These are phyloP conservation scores for Drosophila percnosoma DNA, from an alignment of 2,888 invertebrate genomes.

Conservation along the genomic window DNA sequence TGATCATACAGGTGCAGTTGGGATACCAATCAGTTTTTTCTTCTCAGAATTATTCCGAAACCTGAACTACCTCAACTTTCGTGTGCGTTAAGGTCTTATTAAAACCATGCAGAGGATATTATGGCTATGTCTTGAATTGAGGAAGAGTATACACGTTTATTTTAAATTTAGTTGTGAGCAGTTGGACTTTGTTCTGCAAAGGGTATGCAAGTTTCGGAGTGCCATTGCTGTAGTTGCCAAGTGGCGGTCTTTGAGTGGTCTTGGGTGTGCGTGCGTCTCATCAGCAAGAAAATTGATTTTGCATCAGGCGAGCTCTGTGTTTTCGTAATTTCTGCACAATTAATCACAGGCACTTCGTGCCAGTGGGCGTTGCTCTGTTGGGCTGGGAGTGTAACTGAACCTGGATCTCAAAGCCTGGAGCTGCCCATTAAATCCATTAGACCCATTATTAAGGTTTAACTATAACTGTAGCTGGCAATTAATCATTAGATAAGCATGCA, in stretches of 20 bases:
- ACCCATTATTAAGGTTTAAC: conserved; percentile 74
- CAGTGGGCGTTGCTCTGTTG: conserved; percentile 62
- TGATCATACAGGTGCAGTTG: conserved; percentile 49
- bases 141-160: not conserved
- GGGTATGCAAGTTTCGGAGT: not conserved
- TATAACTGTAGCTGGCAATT: conserved; percentile 71
- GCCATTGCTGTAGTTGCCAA: conserved; percentile 22
- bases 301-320: conserved; percentile 51
- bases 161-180: not conserved
- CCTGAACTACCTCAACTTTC: conserved; percentile 27
- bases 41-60: conserved; percentile 14
- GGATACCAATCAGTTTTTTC: conserved; percentile 50
- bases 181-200: not conserved
- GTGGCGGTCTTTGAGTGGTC: conserved; percentile 70
- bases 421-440: conserved; percentile 49
- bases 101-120: not conserved
- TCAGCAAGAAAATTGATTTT: conserved; percentile 67
- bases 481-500: conserved; percentile 76
- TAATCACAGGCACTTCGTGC: conserved; percentile 71
- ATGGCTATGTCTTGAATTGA: not conserved
- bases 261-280: conserved; percentile 58
- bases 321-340: conserved; percentile 60
- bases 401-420: conserved; percentile 6
- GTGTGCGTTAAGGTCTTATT: conserved; percentile 40
- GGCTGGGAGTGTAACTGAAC: conserved; percentile 25